Conservation (phyloP, 2,113 vertebrate genomes). For the Eubucco bourcierii region DNA sequence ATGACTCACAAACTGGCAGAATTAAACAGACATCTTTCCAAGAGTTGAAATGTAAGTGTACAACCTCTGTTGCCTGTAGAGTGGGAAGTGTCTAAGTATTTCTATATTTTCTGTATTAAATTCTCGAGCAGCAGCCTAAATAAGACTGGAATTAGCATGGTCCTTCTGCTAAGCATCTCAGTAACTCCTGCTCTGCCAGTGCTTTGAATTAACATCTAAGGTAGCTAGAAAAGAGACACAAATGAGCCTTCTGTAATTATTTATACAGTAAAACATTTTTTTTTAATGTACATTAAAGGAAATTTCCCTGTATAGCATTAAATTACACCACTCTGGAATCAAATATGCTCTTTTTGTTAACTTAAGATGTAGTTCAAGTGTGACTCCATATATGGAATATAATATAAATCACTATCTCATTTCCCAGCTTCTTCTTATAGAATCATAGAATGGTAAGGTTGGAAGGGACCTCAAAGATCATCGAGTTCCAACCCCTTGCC, state of each 20-base stretch:
- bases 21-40: not conserved
- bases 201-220: not conserved
- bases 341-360: not conserved
- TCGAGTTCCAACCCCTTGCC: too few species aligned
- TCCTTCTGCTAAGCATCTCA: not conserved
- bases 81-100: not conserved
- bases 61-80: not conserved
- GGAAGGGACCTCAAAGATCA: too few species aligned
- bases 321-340: not conserved
- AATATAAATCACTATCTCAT: not conserved
- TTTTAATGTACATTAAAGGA: not conserved
- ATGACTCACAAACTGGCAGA: conserved; percentile 18
- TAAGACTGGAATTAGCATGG: not conserved
- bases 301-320: not conserved
- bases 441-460: too few species aligned
- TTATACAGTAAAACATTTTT: not conserved
- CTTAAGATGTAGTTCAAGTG: not conserved
- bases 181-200: not conserved
- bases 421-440: not conserved
- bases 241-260: not conserved
- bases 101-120: not conserved
- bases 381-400: not conserved
- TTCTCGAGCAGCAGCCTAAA: not conserved
- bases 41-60: not conserved
- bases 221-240: not conserved